Percentiles rank a stretch among this genome's conserved stretches.
Evolutionary conservation across 2,797 vertebrate genomes (phyloP).

Genomic region (Momotus momota): DNA sequence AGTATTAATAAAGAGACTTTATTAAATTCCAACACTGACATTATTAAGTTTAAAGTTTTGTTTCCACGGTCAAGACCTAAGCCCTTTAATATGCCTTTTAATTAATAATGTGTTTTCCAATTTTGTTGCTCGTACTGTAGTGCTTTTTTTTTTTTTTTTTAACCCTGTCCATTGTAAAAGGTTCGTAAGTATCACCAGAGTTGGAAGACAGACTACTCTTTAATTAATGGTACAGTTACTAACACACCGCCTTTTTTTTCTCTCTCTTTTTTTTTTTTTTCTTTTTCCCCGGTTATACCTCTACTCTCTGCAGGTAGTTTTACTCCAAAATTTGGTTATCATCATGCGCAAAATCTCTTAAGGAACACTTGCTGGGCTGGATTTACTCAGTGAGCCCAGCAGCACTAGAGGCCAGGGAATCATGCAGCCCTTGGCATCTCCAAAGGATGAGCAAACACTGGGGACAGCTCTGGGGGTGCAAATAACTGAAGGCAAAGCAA

Average conservation of each 20-base stretch:
- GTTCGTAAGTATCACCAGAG: neutral
- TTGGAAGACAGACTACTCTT: neutral
- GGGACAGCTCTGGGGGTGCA: neutral
- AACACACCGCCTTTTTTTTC: neutral
- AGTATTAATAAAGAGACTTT: slow-evolving; percentile 22
- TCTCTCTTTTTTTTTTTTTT: neutral
- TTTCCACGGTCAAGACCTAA: neutral
- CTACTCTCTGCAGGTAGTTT: neutral
- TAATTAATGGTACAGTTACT: neutral
- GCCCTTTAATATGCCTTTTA: neutral
- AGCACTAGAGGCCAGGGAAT: neutral
- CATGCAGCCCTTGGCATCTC: accelerated
- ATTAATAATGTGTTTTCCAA: slow-evolving; percentile 28
- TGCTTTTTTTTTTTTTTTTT: neutral
- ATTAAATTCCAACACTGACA: slow-evolving; percentile 4
- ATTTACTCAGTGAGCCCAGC: neutral
- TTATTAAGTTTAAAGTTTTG: slow-evolving; percentile 11
- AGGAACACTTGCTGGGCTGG: neutral
- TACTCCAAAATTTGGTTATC: neutral
- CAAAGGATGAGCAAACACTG: neutral
- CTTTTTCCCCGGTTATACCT: neutral
- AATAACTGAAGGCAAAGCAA: neutral
- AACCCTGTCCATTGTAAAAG: neutral
- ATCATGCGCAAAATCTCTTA: neutral
- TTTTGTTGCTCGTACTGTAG: neutral